Percentiles rank a stretch among this genome's conserved stretches.
Evolutionary conservation across 2,888 invertebrate genomes (phyloP).

Genomic region (Luffia ferchaultella): DNA sequence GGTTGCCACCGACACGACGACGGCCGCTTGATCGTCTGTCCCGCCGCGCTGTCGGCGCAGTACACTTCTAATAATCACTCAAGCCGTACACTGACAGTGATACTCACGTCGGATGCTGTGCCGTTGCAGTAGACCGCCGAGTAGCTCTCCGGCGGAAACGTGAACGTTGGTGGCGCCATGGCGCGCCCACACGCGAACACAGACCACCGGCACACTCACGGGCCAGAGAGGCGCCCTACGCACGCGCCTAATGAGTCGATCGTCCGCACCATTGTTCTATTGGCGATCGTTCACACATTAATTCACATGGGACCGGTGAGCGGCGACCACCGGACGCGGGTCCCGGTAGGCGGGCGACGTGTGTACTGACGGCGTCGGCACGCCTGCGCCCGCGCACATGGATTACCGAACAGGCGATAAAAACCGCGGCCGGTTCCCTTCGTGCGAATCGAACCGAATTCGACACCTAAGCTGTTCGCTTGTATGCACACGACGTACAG

Average conservation of each 20-base stretch:
- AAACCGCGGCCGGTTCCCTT: not conserved
- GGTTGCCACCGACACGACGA: too few relatives aligned
- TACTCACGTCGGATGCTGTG: constrained; percentile 44
- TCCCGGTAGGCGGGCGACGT: constrained; percentile 23
- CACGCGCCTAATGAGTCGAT: not conserved
- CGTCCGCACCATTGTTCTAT: not conserved
- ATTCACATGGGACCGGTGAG: constrained; percentile 2
- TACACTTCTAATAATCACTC: too few relatives aligned
- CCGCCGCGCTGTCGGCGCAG: constrained; percentile 19
- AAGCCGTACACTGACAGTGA: not conserved
- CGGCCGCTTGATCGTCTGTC: too few relatives aligned
- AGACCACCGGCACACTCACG: constrained; percentile 19
- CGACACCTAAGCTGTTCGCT: not conserved
- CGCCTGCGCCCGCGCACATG: constrained; percentile 28
- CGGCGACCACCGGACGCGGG: constrained; percentile 12
- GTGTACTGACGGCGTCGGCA: constrained; percentile 14
- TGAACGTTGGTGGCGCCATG: constrained; percentile 41
- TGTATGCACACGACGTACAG: not conserved
- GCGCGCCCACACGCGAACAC: constrained; percentile 19
- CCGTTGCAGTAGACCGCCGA: constrained; percentile 47
- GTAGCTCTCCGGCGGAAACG: constrained; percentile 53
- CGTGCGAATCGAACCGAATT: not conserved
- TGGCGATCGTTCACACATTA: not conserved
- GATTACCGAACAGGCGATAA: constrained; percentile 32
- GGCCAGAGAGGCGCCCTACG: not conserved